Evolutionary conservation across 2,888 invertebrate genomes (phyloP).

Genomic region (Eristalis tenax): DNA sequence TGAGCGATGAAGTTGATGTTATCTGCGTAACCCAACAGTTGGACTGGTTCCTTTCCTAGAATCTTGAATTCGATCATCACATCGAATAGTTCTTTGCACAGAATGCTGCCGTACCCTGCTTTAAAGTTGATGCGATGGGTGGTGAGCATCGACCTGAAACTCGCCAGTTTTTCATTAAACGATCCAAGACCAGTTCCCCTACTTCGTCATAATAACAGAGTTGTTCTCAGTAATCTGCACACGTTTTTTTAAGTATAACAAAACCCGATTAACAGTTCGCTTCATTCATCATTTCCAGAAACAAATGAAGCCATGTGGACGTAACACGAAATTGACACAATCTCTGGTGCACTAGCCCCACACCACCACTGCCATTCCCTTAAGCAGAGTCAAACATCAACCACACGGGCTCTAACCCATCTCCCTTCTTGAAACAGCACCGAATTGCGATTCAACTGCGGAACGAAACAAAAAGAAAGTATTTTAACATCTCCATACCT

Average conservation of each 20-base stretch:
- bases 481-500: neutral
- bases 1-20: too few species aligned
- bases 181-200: neutral
- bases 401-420: neutral
- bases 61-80: too few species aligned
- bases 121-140: too few species aligned
- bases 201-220: neutral
- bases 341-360: slow-evolving; percentile 59
- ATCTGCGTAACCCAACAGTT: too few species aligned
- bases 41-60: too few species aligned
- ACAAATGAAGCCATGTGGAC: slow-evolving; percentile 67
- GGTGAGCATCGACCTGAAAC: too few species aligned
- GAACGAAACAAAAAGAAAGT: neutral
- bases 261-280: slow-evolving; percentile 1
- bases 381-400: neutral
- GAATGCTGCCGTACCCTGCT: too few species aligned
- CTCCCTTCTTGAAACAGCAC: neutral
- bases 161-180: too few species aligned
- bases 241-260: neutral
- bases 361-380: slow-evolving; percentile 8
- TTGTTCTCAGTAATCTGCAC: neutral
- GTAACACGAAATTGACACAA: slow-evolving; percentile 63
- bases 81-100: too few species aligned
- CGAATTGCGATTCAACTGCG: neutral
- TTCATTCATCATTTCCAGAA: slow-evolving; percentile 65